Conservation (phyloP, 2,888 invertebrate species). For the Cremastinae sp. region DNA sequence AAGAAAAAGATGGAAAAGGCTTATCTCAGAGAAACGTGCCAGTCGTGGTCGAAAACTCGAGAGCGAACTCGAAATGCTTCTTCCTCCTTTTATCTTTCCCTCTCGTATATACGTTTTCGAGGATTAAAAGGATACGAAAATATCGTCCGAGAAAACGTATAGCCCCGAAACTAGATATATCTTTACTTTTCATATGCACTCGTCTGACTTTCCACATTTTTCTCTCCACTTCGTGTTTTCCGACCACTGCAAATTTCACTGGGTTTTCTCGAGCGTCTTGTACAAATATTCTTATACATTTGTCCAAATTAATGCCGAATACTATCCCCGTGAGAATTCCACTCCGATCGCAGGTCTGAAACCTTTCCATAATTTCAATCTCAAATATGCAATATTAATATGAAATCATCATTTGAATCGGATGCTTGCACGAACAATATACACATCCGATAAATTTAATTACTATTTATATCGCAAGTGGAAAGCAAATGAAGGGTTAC, state of each 20-base stretch:
- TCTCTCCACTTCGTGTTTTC: not conserved
- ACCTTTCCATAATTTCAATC: too few relatives aligned
- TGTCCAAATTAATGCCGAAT: too few relatives aligned
- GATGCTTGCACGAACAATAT: slow-evolving; percentile 30
- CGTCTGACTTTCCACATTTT: slow-evolving; percentile 8
- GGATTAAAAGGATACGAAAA: slow-evolving; percentile 59
- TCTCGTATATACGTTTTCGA: slow-evolving; percentile 13
- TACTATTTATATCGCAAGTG: slow-evolving; percentile 24
- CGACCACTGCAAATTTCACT: not conserved
- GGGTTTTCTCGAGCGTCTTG: not conserved
- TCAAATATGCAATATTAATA: slow-evolving; percentile 43
- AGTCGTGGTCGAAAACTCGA: slow-evolving; percentile 31
- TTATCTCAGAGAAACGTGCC: slow-evolving; percentile 52
- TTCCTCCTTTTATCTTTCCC: not conserved
- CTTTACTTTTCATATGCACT: slow-evolving; percentile 41
- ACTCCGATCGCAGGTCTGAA: not conserved
- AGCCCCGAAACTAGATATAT: slow-evolving; percentile 40
- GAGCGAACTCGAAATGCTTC: slow-evolving; percentile 4
- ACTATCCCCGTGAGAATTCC: not conserved
- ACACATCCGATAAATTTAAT: too few relatives aligned
- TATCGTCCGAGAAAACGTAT: slow-evolving; percentile 46
- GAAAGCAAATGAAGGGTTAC: slow-evolving; percentile 12
- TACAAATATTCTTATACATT: not conserved
- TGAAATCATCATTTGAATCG: slow-evolving; percentile 35
- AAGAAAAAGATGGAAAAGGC: slow-evolving; percentile 31